Evolutionary conservation across 2,888 invertebrate species (phyloP), one percentile per base, ranked within the genome.

Genomic region (Eudasyphora cyanicolor): DNA sequence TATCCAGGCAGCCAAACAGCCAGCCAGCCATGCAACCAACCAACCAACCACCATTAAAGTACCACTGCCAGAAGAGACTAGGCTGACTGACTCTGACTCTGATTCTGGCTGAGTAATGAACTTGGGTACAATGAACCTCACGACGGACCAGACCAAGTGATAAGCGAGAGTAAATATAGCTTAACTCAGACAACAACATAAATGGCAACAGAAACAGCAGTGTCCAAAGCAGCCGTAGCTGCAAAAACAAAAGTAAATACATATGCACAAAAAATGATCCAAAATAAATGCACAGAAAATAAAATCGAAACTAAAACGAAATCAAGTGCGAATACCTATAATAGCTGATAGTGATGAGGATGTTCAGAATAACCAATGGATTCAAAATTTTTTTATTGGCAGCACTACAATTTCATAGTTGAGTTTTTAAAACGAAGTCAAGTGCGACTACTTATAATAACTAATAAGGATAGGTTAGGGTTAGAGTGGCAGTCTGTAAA

Each of bases 51-150:
- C 38, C 19, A 38, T 64, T 38, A 19, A 64, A 64, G 29, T 19
- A 38, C 32, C 35, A 17, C 17, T 32, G 10, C 19, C 4, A 19
- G n/a, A 42, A 42, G 42, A n/a, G 24, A 42, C 42, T 38, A 1
- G 38, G n/a, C 32, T 35, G 38, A 21, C 19, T 19, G 62, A 54
- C 12, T 54, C 57, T 60, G 29, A 67, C 21, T 64, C 21, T 19
- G 35, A 38, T 35, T 64, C 64, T 64, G 67, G 24, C 76, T 81
- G 85, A 79, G 85, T 82, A 87, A 86, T 87, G 86, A 87, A 86
- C 87, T 84, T 85, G 85, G 84, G 87, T 86, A 85, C 87, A 85
- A 86, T 87, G 87, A 86, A 86, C 87, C 82, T 81, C 79, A 79
- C 38, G 54, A 42, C 67, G 76, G 73, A 67, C 73, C 76, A 70